Evolutionary conservation across 2,797 vertebrate species (phyloP), one percentile per base, ranked within the genome.

Genomic region (Peromyscus eremicus): DNA sequence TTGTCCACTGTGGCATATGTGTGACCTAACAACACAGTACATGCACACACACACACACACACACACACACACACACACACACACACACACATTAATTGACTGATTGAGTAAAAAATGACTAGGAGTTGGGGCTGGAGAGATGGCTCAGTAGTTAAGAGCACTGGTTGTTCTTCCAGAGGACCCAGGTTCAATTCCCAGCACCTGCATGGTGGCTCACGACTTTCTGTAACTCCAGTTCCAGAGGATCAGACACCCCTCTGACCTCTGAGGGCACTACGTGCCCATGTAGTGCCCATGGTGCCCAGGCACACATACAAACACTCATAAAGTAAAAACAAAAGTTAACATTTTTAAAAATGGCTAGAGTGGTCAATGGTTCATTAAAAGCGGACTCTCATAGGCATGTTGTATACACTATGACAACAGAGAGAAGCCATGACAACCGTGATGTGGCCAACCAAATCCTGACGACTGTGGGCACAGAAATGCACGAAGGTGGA

Each of bases 311-410:
- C 43, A n/a, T 4, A 21, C 13, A 82, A 9, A 70, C 64, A 70
- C 23, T n/a, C 34, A 70, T 52, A 70, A 86, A 52, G 52, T 32
- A 66, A n/a, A 49, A 68, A 94, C 94, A 62, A 93, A 43, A 94
- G 43, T 66, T 34, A 83, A 43, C 49, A 77, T 27, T 27, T 82
- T 37, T 14, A 40, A 88, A 94, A 94, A 81, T 94, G 76, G 83
- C 29, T 80, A 81, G 17, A 92, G 70, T 75, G 64, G 81, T 80
- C 96, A 93, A 34, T 83, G 40, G 77, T 86, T 77, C 55, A 81
- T 81, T 88, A 94, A 97, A 92, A 55, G 68, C 89, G 94, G 43
- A 94, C 37, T 62, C 64, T 66, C 2, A 80, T 32, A 57, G 73
- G 84, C 76, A 57, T 77, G 25, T 93, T 96, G 95, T 37, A 75